Percentiles rank a stretch among this genome's conserved stretches.
Conservation (phyloP, 2,888 invertebrate genomes). For the Melinopterus prodromus region DNA sequence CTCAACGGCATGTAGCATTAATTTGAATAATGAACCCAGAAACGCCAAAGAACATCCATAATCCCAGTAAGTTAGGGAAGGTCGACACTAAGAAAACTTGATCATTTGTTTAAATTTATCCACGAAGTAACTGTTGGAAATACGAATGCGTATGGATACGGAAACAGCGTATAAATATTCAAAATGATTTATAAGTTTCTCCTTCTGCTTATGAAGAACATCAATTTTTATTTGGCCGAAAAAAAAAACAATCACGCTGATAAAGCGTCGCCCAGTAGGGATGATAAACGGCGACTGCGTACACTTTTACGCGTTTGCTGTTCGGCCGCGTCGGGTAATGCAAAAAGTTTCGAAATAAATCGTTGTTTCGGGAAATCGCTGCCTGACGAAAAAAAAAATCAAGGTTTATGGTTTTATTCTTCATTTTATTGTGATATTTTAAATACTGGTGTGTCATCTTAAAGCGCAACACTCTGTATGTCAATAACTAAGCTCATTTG, state of each 20-base stretch:
- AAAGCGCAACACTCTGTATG: too few relatives aligned
- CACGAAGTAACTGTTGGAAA: background rate
- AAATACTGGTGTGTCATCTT: too few relatives aligned
- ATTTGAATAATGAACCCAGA: too few relatives aligned
- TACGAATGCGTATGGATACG: background rate
- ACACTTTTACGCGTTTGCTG: background rate
- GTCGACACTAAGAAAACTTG: too few relatives aligned
- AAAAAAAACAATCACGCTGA: background rate
- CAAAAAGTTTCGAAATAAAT: background rate
- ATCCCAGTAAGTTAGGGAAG: too few relatives aligned
- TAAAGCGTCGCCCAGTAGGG: background rate
- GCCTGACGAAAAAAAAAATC: background rate
- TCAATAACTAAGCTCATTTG: too few relatives aligned
- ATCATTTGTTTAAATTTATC: background rate
- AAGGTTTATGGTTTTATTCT: too few relatives aligned
- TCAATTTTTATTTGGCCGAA: background rate
- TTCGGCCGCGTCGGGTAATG: background rate
- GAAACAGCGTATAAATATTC: background rate
- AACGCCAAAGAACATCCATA: too few relatives aligned
- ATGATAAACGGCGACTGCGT: background rate
- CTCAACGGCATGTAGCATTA: too few relatives aligned
- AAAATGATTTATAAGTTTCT: background rate
- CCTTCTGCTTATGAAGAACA: background rate
- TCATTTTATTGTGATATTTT: too few relatives aligned
- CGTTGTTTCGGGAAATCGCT: background rate